Evolutionary conservation across 2,797 vertebrate species (phyloP).

Genomic region (Anabas testudineus): DNA sequence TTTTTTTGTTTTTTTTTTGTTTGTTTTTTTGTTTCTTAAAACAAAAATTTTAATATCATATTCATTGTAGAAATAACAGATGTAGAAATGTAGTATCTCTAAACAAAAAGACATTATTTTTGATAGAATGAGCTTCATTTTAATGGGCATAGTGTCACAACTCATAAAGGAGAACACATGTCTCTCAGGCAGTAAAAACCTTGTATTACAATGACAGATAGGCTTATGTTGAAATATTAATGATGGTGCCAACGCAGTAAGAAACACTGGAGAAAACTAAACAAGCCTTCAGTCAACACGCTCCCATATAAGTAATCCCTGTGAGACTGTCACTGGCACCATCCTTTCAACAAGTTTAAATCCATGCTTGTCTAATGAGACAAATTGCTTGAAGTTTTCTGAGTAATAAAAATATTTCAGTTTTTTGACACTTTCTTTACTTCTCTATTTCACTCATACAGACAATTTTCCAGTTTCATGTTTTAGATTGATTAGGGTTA

Average conservation of each 20-base stretch:
- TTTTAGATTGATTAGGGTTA: slow-evolving; percentile 22
- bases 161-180: slow-evolving; percentile 31
- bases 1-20: too few species aligned
- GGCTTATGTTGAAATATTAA: slow-evolving; percentile 58
- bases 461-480: slow-evolving; percentile 5
- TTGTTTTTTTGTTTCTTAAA: too few species aligned
- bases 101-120: slow-evolving; percentile 3
- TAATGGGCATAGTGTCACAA: slow-evolving; percentile 19
- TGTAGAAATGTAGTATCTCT: slow-evolving; percentile 1
- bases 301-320: slow-evolving; percentile 55
- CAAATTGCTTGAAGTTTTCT: slow-evolving; percentile 46
- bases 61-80: neutral
- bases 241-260: slow-evolving; percentile 11
- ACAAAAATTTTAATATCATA: too few species aligned
- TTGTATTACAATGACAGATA: slow-evolving; percentile 43
- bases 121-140: slow-evolving; percentile 13
- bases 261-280: slow-evolving; percentile 47
- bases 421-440: slow-evolving; percentile 21
- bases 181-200: slow-evolving; percentile 21
- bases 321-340: slow-evolving; percentile 45
- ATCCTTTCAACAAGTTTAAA: slow-evolving; percentile 56
- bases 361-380: slow-evolving; percentile 61
- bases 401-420: slow-evolving; percentile 35
- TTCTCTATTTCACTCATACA: neutral
- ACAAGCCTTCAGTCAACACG: slow-evolving; percentile 56